Conservation (phyloP, 2,113 vertebrate species). For the Clarias magur region DNA sequence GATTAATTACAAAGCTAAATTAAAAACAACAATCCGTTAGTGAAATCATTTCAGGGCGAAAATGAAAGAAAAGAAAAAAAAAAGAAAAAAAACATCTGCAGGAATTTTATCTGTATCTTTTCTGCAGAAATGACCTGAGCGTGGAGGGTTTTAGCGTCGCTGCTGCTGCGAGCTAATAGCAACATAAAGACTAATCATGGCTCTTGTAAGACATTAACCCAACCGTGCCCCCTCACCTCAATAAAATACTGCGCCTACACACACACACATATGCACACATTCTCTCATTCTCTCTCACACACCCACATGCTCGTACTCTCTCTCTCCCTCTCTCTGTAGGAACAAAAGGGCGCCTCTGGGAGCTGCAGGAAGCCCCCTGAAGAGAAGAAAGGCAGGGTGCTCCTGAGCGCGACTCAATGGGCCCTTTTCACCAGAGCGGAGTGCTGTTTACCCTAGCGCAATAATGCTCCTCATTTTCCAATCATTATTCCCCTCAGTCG, state of each 20-base stretch:
- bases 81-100: too few relatives aligned
- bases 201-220: conserved; percentile 42
- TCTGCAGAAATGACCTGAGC: not conserved
- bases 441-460: conserved; percentile 78
- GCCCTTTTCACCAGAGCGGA: conserved; percentile 73
- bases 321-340: conserved; percentile 29
- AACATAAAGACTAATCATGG: conserved; percentile 33
- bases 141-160: not conserved
- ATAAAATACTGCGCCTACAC: conserved; percentile 20
- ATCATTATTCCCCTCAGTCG: conserved; percentile 78
- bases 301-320: conserved; percentile 40
- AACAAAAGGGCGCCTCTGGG: conserved; percentile 74
- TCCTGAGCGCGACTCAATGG: conserved; percentile 73
- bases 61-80: not conserved
- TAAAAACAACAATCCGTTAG: not conserved
- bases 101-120: not conserved
- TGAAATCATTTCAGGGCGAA: not conserved
- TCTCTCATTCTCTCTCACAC: conserved; percentile 4
- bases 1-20: not conserved
- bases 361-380: conserved; percentile 71
- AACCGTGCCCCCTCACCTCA: conserved; percentile 45
- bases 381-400: conserved; percentile 71
- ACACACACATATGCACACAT: conserved; percentile 5
- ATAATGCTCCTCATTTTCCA: conserved; percentile 79
- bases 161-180: not conserved